Evolutionary conservation across 1,140 invertebrate species (phyloP), one percentile per base, ranked within the genome.

Genomic region (Zaprionus taronus): DNA sequence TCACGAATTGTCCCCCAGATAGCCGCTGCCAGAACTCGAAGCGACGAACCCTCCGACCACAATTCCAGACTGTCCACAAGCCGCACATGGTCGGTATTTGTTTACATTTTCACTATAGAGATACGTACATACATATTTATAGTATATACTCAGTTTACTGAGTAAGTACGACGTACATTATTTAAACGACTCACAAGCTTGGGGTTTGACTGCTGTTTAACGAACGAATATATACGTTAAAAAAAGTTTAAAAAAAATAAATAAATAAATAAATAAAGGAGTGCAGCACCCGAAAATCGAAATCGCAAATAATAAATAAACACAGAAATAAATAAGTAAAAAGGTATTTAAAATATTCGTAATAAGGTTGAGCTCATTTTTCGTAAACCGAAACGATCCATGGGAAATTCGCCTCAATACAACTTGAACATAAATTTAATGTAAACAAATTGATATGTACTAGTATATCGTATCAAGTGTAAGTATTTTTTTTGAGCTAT

Each of bases 11-110:
- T 17, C 51, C 24, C 20, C 24, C 31, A 63, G 9, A 26, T 7
- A 70, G 47, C 47, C 28, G 31, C 56, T n/a, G 47, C 11, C 17
- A 55, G 51, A 28, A 56, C 6, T 28, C 26, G 53, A 28, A 49
- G 34, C 24, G 15, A 41, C 12, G 51, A 63, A 60, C 62, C 62
- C 53, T 66, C 31, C 20, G 2, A 20, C 31, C 20, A 70, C 61
- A 28, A 49, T 20, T 53, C 3, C 28, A 60, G 56, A 17, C 34
- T 26, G 34, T 41, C 22, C 28, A 34, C 17, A 76, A 14, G 38
- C 73, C 44, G 63, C 74, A 72, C 70, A 67, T 77, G 62, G 57
- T 41, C 12, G 74, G 74, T 77, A 70, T 77, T 77, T 77, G 70
- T 72, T 77, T 77, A 72, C 74, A 72, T 14, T 38, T 62, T 28